Evolutionary conservation across 2,113 vertebrate species (phyloP), one percentile per base, ranked within the genome.

Genomic region (Zapornia atra): DNA sequence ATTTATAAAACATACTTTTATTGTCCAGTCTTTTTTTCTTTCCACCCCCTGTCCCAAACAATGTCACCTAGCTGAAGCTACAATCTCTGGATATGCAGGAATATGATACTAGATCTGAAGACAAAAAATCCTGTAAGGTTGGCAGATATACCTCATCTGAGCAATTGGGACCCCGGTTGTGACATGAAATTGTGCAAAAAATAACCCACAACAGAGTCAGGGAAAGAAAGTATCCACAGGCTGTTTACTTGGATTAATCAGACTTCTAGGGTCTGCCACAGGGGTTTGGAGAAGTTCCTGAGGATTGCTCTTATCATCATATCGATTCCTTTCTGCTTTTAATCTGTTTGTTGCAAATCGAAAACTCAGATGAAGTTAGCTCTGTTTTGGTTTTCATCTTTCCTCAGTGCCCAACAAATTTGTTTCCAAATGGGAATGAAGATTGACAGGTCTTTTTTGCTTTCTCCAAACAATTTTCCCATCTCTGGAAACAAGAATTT

Each of bases 251-350:
- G 59, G 56, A 88, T 94, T 90, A 88, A 83, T 90, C 86, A 72
- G 44, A 8, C 9, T 53, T 5, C 86, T 82, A 72, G 61, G 72
- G 51, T 86, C 83, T 96, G 73, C 73, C 81, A 69, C 24, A 24
- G 73, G 76, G 81, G 66, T 61, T 42, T 76, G 81, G 73, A 92
- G 75, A 42, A 76, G 50, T 82, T 89, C 31, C 70, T 82, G 53
- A 91, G 86, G 59, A 54, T 72, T 82, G 65, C 21, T 80, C 28
- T 75, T 84, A 61, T 89, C 84, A 79, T 71, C 0, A 0, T 66
- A 94, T 94, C 0, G n/a, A 91, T 92, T 91, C 66, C 48, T 91
- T 89, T 95, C 86, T 76, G 25, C 31, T 95, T 95, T 76, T 76
- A 87, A 76, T 95, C 60, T 75, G 17, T 64, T 88, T 71, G 61